These are phyloP conservation scores for Agrotis segetum DNA, from an alignment of 2,888 invertebrate genomes.

Conservation along the genomic window DNA sequence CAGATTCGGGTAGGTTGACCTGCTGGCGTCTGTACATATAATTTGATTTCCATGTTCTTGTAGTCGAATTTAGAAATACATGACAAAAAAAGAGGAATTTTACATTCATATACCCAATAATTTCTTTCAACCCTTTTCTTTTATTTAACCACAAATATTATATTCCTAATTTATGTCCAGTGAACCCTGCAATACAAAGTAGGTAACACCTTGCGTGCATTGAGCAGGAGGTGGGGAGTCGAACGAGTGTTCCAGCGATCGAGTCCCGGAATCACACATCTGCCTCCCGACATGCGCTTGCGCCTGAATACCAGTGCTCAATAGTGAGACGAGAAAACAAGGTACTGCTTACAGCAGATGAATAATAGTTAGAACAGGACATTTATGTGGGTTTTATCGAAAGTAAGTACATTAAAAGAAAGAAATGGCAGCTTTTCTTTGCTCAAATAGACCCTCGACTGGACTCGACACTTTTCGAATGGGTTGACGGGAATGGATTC, in stretches of 20 bases:
- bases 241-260: constrained; percentile 39
- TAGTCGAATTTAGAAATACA: no score
- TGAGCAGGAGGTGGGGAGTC: constrained; percentile 20
- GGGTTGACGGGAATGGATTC: no score
- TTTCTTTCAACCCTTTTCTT: background rate
- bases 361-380: constrained; percentile 14
- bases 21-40: no score
- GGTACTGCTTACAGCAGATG: constrained; percentile 24
- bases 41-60: no score
- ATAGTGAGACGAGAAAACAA: constrained; percentile 29
- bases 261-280: constrained; percentile 52
- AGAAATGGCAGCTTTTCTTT: background rate
- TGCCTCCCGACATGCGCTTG: constrained; percentile 37
- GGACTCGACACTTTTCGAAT: no score
- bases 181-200: constrained; percentile 18
- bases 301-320: constrained; percentile 27
- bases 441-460: no score
- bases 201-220: constrained; percentile 52
- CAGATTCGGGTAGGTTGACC: no score
- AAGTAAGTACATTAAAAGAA: background rate
- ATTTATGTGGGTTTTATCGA: constrained; percentile 3
- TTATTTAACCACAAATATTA: background rate
- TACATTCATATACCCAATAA: background rate
- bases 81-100: no score
- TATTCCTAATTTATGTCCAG: constrained; percentile 8